Evolutionary conservation across 2,797 vertebrate genomes (phyloP), one percentile per base, ranked within the genome.

Genomic region (Margarornis squamiger): DNA sequence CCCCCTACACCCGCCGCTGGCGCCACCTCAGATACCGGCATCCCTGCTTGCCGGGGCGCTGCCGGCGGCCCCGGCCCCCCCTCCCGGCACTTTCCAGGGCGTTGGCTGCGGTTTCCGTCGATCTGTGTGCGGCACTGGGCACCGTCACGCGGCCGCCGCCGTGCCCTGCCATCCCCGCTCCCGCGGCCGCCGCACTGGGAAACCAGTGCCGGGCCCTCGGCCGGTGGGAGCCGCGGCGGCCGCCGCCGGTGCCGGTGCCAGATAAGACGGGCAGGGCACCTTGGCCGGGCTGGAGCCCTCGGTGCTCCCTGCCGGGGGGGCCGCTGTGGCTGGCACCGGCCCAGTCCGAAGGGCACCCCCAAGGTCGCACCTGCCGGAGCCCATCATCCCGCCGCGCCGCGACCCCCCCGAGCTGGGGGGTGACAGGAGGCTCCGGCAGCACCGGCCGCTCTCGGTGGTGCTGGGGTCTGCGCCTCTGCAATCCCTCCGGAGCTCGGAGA

Each of bases 361-460:
- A 94, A 95, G 95, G 96, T 95, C 88, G 12, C 96, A 95, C 88
- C 96, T 96, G 96, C 79, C 29, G 2, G 32, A 51, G 48, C 17
- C n/a, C 54, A 6, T 96, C 92, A 93, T 19, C 55, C 14, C 9
- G 1, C 17, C 7, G 24, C 7, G 14, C 62, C 5, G 30, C 24
- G 52, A 30, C 34, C 9, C 41, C 77, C 36, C 59, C 12, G 23
- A 17, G 30, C 57, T 2, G 36, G n/a, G 54, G 41, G 36, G 4
- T 34, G 8, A 59, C 23, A 34, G 65, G 71, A 63, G 81, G 63
- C 63, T 85, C 45, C 4, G 9, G 58, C 63, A 4, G 72, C 21
- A 6, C 12, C 30, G 65, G 19, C 29, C 3, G 22, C 14, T 20
- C 61, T 20, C 12, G 10, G 32, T 9, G 48, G 41, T 34, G n/a